Evolutionary conservation across 2,113 vertebrate genomes (phyloP), one percentile per base, ranked within the genome.

Genomic region (Psittacus erithacus): DNA sequence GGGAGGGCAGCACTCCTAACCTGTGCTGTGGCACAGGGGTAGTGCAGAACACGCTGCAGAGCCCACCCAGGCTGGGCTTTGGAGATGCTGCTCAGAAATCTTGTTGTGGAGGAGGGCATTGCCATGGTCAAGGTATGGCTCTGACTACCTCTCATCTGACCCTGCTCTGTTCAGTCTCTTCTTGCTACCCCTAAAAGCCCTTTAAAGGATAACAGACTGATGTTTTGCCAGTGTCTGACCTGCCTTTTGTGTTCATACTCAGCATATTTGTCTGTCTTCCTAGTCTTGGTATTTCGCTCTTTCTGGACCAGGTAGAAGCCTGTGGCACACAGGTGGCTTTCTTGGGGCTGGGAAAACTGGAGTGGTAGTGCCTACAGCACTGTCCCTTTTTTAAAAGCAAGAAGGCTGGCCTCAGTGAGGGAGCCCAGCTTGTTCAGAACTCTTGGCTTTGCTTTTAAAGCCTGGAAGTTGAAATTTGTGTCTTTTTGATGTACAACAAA

Each of bases 81-180:
- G 23, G 39, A 35, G 67, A 3, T 22, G 79, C 80, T 3, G 12
- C 81, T 86, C 44, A 10, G 43, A 55, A 65, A 20, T 27, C 62
- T 0, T 0, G 0, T 2, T 20, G 38, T 29, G 60, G 23, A 71
- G 67, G 39, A 79, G 71, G 31, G 13, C 0, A 1, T 53, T 46
- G 22, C 17, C 63, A 25, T 0, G 1, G 29, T 28, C 44, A 9
- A 81, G 18, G 9, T 9, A 39, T 17, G 64, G 81, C 49, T 83
- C 35, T 69, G 60, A 4, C 46, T 22, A 11, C 44, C 10, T 13
- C 49, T 86, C 29, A 20, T 16, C 44, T 1, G 2, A 15, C 46
- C 16, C 70, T 52, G 31, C 70, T 63, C 0, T 0, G 3, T 28
- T 65, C 18, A 10, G 33, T 62, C 44, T 57, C 53, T 80, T 46